Evolutionary conservation across 2,113 vertebrate species (phyloP), one percentile per base, ranked within the genome.

Genomic region (Scomber japonicus): DNA sequence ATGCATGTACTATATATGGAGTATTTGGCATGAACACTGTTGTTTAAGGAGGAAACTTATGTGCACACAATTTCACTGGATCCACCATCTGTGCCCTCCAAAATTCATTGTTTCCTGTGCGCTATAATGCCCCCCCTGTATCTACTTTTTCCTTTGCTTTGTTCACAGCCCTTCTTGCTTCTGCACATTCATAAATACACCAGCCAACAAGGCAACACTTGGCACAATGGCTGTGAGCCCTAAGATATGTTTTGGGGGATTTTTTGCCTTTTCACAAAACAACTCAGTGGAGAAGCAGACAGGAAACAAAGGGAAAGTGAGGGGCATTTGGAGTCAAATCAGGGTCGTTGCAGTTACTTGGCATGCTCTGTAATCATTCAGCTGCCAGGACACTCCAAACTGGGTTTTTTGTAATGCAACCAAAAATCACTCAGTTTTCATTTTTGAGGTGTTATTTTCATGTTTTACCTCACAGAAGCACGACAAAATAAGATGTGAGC

Each of bases 401-500:
- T 24, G 57, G 49, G 50, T 51, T 50, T 40, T 21, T 53, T 21
- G 21, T 21, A 8, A 44, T 30, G 11, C 13, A 55, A n/a, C 19
- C 63, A 72, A 57, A 65, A 81, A 57, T 80, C 63, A 62, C 54
- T 21, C 21, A 51, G 15, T 60, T 56, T 77, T 65, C 53, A 40
- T 61, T 71, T 71, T 35, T 24, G 49, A 71, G 48, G 57, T 84
- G 75, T 72, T 51, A 54, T 40, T 71, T 63, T 67, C 53, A 57
- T 10, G 12, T 49, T 61, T 49, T 69, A 31, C 10, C 49, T 31
- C 30, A 0, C 30, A 10, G 11, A 8, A 13, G 61, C 44, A 24
- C 3, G 2, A 56, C 16, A 0, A 35, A 6, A 46, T 17, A 19
- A 40, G 8, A 24, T 30, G 3, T 17, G 12, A 60, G 14, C 8